These are phyloP conservation scores for Ctenopoma multispine DNA, from an alignment of 2,797 vertebrate species.

Conservation along the genomic window DNA sequence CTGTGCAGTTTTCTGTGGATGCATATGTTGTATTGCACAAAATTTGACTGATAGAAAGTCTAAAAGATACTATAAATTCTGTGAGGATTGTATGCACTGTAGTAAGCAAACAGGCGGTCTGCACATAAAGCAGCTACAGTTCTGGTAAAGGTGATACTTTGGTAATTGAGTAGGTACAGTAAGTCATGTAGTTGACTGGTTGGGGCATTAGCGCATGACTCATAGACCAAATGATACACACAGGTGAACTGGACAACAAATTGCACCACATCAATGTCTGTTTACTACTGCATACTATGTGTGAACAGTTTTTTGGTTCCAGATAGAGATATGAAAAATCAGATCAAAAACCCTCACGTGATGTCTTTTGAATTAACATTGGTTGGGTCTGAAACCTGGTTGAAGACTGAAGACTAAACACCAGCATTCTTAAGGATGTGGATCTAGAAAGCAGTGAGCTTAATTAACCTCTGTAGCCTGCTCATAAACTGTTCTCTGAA, in stretches of 20 bases:
- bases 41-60: conserved; percentile 26
- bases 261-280: too few species aligned
- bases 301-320: background rate
- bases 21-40: conserved; percentile 37
- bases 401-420: too few species aligned
- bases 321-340: background rate
- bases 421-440: too few species aligned
- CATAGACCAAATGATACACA: conserved; percentile 3
- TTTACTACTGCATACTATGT: background rate
- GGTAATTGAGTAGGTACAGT: background rate
- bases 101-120: too few species aligned
- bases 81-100: background rate
- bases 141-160: background rate
- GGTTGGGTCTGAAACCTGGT: background rate
- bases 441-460: background rate
- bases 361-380: background rate
- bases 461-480: background rate
- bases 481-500: too few species aligned
- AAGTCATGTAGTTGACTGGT: background rate
- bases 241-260: background rate
- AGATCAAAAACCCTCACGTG: background rate
- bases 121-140: conserved; percentile 1
- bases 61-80: conserved; percentile 26
- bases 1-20: conserved; percentile 44
- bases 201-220: too few species aligned